These are phyloP conservation scores for Spodoptera exigua DNA, from an alignment of 2,888 invertebrate species.

Conservation along the genomic window DNA sequence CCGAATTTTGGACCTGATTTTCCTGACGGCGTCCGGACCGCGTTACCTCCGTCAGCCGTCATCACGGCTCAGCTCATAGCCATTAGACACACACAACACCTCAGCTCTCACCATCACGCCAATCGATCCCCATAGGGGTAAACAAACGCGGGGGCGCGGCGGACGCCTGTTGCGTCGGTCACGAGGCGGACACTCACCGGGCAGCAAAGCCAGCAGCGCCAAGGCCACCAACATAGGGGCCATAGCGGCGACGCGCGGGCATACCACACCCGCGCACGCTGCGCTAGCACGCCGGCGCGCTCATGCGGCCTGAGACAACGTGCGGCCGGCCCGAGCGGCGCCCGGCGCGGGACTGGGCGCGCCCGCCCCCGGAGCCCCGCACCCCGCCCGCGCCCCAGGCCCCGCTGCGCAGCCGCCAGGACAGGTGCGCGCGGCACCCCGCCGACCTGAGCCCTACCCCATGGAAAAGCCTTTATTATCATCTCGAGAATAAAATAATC, in stretches of 20 bases:
- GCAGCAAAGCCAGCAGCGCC: slow-evolving; percentile 85
- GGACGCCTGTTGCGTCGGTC: slow-evolving; percentile 81
- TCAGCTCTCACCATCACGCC: slow-evolving; percentile 74
- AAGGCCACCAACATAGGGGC: slow-evolving; percentile 84
- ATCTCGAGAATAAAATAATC: slow-evolving; percentile 60
- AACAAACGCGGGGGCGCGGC: slow-evolving; percentile 80
- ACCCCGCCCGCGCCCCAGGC: slow-evolving; percentile 58
- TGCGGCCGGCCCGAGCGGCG: slow-evolving; percentile 84
- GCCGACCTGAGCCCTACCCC: slow-evolving; percentile 67
- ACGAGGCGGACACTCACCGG: slow-evolving; percentile 80
- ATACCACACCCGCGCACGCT: slow-evolving; percentile 88
- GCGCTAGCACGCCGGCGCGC: slow-evolving; percentile 87
- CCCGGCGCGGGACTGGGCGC: slow-evolving; percentile 84
- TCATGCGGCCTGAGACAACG: slow-evolving; percentile 79
- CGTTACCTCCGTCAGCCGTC: slow-evolving; percentile 48
- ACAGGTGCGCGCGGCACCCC: slow-evolving; percentile 75
- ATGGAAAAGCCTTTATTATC: slow-evolving; percentile 62
- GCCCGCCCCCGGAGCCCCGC: slow-evolving; percentile 69
- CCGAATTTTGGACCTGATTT: slow-evolving; percentile 54
- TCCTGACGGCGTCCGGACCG: slow-evolving; percentile 42
- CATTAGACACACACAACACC: slow-evolving; percentile 83
- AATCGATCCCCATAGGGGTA: slow-evolving; percentile 73
- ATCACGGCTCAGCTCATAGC: slow-evolving; percentile 51
- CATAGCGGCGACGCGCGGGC: slow-evolving; percentile 87
- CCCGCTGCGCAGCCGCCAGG: slow-evolving; percentile 68